Base-by-base conservation (phyloP, 1,140 invertebrate species). In the Drosophila nikananu region DNA sequence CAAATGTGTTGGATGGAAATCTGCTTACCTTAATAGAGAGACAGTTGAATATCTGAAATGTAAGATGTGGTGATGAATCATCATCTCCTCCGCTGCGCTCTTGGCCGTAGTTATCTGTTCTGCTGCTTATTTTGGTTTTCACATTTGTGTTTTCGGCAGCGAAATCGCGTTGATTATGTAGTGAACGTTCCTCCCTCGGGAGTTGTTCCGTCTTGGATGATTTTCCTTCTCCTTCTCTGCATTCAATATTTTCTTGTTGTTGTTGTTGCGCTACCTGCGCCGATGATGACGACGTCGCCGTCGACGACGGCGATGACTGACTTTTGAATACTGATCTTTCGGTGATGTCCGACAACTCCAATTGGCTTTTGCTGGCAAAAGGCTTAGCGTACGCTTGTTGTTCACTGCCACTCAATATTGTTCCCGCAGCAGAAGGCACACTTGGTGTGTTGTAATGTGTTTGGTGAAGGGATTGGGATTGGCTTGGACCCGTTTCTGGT, bases 11-110 rank as follows among this genome's bases (percentile, higher is more conserved):
- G 84, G 86, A 89, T 83, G 83, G 68, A 87, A 89, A 81, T 77
- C 73, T 81, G 77, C 86, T 92, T 92, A 93, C 92, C 87, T 93
- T 92, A 80, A 93, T 92, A 79, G 92, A 92, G 70, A 93, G 90
- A 78, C 87, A 92, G 76, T 86, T 92, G 66, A 91, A 83, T 91
- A 93, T 93, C 84, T 92, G 92, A 83, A 86, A 83, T 80, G 77
- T 82, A 84, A 93, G 92, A 80, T 92, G 77, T 65, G 83, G 73
- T 64, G 84, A 91, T 82, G 91, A 92, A 81, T 92, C 91, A 90
- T 92, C 54, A 57, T 57, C 54, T 39, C 15, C 91, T 65, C 67
- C 74, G 74, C 89, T 68, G 68, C 91, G 80, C 81, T 84, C 71
- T 78, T 70, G 44, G 72, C 66, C 77, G 68, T 79, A 78, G 61